Evolutionary conservation across 2,797 vertebrate species (phyloP).

Genomic region (Tolypeutes matacus): DNA sequence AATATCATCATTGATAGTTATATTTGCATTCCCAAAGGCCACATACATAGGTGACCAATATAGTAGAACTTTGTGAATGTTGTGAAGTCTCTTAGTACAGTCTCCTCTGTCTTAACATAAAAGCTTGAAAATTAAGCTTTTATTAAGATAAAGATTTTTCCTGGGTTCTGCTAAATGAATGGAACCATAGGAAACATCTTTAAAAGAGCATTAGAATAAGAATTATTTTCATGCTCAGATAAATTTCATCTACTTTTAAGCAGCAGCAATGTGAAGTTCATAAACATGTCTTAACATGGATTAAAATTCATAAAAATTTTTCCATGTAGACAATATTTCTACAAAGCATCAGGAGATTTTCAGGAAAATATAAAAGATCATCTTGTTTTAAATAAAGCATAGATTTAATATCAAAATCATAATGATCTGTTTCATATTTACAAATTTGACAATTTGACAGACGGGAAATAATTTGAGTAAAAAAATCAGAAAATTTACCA

Average conservation of each 20-base stretch:
- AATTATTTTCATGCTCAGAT: conserved; percentile 39
- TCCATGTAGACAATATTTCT: neutral
- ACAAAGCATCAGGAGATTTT: neutral
- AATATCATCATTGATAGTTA: neutral
- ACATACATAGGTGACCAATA: neutral
- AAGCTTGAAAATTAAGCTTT: conserved; percentile 18
- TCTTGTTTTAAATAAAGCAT: neutral
- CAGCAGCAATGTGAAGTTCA: neutral
- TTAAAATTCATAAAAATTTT: neutral
- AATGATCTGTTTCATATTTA: conserved; percentile 12
- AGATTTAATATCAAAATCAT: neutral
- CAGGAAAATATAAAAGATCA: neutral
- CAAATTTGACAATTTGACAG: neutral
- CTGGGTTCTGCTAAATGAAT: neutral
- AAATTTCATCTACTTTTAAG: conserved; percentile 9
- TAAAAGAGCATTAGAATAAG: neutral
- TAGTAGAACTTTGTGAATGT: neutral
- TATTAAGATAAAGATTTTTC: neutral
- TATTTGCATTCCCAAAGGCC: neutral
- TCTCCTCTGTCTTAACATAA: neutral
- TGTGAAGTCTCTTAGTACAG: neutral
- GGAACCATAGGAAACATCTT: neutral
- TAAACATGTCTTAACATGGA: neutral
- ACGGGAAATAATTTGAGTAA: neutral
- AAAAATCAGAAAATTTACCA: neutral